Base-by-base conservation (phyloP, 2,113 vertebrate species). In the Damaliscus lunatus region DNA sequence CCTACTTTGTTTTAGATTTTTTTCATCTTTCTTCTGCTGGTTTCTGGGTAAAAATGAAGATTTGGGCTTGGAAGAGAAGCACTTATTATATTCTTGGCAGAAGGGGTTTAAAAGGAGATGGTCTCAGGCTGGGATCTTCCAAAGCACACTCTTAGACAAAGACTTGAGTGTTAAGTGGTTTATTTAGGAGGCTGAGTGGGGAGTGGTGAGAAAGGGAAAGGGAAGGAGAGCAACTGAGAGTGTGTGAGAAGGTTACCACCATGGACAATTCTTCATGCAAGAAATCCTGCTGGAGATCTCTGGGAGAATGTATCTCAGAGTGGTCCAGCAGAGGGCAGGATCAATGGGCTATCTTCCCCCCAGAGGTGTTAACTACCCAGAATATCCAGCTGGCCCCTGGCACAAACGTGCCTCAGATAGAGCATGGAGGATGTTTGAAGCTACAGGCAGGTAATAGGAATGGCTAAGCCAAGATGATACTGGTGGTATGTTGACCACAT, bases 401-500 rank as follows among this genome's bases (percentile, higher is more conserved):
- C 6, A 23, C 14, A 53, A 60, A 80, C 78, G 14, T 27, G 46
- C 17, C 36, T 55, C 1, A 2, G 36, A 19, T 17, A 27, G 40
- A 25, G 52, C 17, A 7, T 0, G 11, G 29, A 10, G 9, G 48
- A 12, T 14, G 21, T 10, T 29, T 21, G 29, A 43, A 27, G 40
- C 23, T 74, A 23, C 21, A 74, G 36, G 67, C 21, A 74, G 36
- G 67, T 25, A 74, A 74, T 5, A 15, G 43, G 48, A 43, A 83
- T 0, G 14, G 31, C 5, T 29, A 67, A 11, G 43, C 4, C 14
- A 27, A 52, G 40, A 84, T 31, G 59, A 31, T 12, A 12, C 31
- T 3, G 21, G 33, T 27, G 5, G 43, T 46, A 13, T 25, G 1
- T 29, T 19, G 71, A 53, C 25, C 1, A 25, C 0, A 19, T 10